Evolutionary conservation across 2,113 vertebrate genomes (phyloP).

Genomic region (Phalacrocorax brasilianus): DNA sequence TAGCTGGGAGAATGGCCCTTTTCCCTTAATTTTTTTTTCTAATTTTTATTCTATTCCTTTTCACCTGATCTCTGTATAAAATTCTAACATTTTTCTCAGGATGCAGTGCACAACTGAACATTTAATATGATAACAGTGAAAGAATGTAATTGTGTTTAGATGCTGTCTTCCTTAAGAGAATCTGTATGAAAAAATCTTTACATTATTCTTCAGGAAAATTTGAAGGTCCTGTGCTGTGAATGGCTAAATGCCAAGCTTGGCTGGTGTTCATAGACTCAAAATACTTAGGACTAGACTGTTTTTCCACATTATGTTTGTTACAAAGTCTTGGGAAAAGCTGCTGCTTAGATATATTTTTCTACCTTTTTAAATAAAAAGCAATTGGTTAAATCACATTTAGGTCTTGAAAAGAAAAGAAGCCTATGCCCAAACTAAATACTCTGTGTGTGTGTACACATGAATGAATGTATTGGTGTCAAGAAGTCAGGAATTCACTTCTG

Average conservation of each 20-base stretch:
- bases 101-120: background rate
- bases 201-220: background rate
- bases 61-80: background rate
- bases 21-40: background rate
- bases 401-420: background rate
- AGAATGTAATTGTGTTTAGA: background rate
- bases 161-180: background rate
- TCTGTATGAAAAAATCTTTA: background rate
- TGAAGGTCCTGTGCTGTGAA: background rate
- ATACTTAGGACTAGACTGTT: background rate
- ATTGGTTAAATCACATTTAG: background rate
- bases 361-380: background rate
- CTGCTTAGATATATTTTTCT: background rate
- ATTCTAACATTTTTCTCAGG: background rate
- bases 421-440: background rate
- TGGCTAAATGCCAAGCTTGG: background rate
- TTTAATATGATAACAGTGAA: background rate
- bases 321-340: background rate
- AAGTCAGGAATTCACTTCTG: background rate
- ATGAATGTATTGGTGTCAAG: background rate
- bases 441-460: background rate
- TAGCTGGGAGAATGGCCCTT: background rate
- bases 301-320: background rate
- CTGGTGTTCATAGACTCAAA: background rate
- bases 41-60: background rate